Percentiles rank a stretch among this genome's conserved stretches.
These are phyloP conservation scores for Coenonympha arcania DNA, from an alignment of 2,888 invertebrate species.

Conservation along the genomic window DNA sequence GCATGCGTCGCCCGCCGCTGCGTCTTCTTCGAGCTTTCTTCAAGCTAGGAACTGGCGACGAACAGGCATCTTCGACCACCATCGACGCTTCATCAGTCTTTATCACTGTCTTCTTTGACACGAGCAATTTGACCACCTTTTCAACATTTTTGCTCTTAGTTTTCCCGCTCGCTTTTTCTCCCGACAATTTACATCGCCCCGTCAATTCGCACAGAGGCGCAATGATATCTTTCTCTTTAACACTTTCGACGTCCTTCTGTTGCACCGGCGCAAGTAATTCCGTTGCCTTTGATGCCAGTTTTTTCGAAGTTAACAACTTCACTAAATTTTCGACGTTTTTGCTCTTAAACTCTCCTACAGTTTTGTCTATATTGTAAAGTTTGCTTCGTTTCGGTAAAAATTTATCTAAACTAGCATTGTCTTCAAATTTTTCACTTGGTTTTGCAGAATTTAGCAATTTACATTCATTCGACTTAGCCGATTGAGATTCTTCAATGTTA, in stretches of 20 bases:
- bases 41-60: slow-evolving; percentile 33
- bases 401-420: slow-evolving; percentile 14
- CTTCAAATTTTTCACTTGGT: slow-evolving; percentile 8
- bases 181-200: slow-evolving; percentile 48
- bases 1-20: slow-evolving; percentile 35
- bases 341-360: slow-evolving; percentile 29
- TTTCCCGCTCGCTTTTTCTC: slow-evolving; percentile 41
- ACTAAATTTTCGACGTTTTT: slow-evolving; percentile 35
- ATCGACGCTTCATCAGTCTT: slow-evolving; percentile 58
- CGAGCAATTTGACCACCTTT: slow-evolving; percentile 61
- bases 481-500: slow-evolving; percentile 31
- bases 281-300: slow-evolving; percentile 25
- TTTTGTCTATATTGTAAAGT: slow-evolving; percentile 24
- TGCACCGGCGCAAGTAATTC: slow-evolving; percentile 22
- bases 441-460: slow-evolving; percentile 3
- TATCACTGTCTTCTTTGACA: slow-evolving; percentile 61
- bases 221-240: slow-evolving; percentile 26
- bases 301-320: slow-evolving; percentile 35
- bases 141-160: slow-evolving; percentile 58
- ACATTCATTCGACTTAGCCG: slow-evolving; percentile 15
- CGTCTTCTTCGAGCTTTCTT: slow-evolving; percentile 35
- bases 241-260: slow-evolving; percentile 18
- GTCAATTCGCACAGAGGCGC: too few relatives aligned
- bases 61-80: slow-evolving; percentile 47
- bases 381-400: slow-evolving; percentile 19